phyloP scores from a whole-genome alignment of 2,797 vertebrate species.

The Chelonia mydas region DNA sequence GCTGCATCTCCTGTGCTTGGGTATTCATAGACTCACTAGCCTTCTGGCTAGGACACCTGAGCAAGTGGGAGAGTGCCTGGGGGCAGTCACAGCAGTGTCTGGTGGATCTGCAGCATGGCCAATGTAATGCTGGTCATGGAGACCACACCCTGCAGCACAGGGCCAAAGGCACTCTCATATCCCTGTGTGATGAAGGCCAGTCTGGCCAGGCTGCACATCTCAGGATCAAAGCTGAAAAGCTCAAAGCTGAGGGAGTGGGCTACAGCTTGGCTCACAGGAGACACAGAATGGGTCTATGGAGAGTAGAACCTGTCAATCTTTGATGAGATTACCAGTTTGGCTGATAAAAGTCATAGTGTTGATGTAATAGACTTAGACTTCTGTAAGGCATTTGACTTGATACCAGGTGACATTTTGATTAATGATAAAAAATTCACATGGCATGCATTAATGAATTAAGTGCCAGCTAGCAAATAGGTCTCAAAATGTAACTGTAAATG shows the following conservation, averaged over 20 bases:
- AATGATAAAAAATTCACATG: neutral
- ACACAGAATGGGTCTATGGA: neutral
- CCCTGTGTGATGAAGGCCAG: no score
- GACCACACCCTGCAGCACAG: neutral
- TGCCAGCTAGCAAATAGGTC: neutral
- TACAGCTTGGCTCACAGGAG: neutral
- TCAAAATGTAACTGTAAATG: neutral
- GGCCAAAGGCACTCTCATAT: neutral
- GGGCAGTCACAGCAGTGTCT: neutral
- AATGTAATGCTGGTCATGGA: neutral
- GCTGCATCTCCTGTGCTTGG: neutral
- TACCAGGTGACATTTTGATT: neutral
- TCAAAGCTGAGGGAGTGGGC: accelerated
- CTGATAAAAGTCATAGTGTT: neutral
- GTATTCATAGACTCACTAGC: neutral
- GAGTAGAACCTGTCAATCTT: neutral
- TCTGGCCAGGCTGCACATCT: neutral
- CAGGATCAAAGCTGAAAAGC: neutral
- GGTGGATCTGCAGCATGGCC: neutral
- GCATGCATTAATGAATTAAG: neutral
- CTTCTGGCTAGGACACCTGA: no score
- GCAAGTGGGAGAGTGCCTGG: neutral
- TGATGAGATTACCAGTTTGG: neutral
- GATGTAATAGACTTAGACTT: neutral
- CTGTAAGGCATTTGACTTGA: neutral